Percentiles rank a stretch among this genome's conserved stretches.
phyloP scores from a whole-genome alignment of 1,140 invertebrate species.

The Drosophila repleta region DNA sequence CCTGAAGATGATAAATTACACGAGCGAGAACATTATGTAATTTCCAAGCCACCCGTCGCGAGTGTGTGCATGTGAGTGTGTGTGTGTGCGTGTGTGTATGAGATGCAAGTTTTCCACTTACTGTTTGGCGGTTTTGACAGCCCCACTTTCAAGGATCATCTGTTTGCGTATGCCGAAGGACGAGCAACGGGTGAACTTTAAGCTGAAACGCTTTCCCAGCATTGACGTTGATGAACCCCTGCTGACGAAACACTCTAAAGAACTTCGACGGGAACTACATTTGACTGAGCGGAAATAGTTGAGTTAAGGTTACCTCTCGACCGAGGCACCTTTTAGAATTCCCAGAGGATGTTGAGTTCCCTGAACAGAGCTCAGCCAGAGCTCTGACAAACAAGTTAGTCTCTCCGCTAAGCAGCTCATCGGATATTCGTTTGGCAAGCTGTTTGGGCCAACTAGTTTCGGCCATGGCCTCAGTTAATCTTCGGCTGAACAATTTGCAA shows the following conservation, averaged over 20 bases:
- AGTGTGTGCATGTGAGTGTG: neutral
- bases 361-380: no score
- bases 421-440: no score
- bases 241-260: neutral
- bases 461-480: no score
- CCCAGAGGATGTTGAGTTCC: no score
- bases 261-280: neutral
- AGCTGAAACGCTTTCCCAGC: neutral
- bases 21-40: slow-evolving; percentile 57
- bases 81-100: slow-evolving; percentile 10
- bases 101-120: slow-evolving; percentile 51
- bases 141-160: slow-evolving; percentile 26
- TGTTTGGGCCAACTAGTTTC: no score
- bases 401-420: no score
- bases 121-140: slow-evolving; percentile 38
- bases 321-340: no score
- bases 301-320: no score
- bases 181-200: neutral
- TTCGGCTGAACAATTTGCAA: no score
- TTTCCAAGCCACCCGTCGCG: slow-evolving; percentile 4
- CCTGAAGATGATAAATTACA: slow-evolving; percentile 75
- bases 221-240: neutral
- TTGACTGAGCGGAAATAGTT: no score
- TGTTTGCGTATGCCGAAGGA: slow-evolving; percentile 14
- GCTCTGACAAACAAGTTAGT: no score